Percentiles rank a stretch among this genome's conserved stretches.
Evolutionary conservation across 1,140 invertebrate genomes (phyloP).

Genomic region (Drosophila prosaltans): DNA sequence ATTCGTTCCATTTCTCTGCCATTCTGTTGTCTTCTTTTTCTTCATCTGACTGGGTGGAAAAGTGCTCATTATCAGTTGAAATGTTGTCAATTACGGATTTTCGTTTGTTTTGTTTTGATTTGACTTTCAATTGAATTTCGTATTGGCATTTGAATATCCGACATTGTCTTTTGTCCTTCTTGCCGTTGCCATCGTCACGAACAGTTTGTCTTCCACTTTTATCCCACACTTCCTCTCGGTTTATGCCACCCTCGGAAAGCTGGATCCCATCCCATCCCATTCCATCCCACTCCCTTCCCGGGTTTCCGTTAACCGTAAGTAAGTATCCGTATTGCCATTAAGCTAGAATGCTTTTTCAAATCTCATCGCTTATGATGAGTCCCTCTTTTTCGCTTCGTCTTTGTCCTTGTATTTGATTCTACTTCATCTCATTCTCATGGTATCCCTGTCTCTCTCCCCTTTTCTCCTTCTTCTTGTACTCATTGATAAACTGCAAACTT

Average conservation of each 20-base stretch:
- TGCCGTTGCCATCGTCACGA: constrained; percentile 51
- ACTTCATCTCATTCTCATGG: too few relatives aligned
- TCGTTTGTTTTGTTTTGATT: constrained; percentile 77
- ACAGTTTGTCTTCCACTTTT: constrained; percentile 15
- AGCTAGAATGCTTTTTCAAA: constrained; percentile 38
- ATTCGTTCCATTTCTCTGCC: background rate
- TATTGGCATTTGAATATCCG: constrained; percentile 70
- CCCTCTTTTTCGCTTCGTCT: background rate
- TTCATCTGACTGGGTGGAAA: constrained; percentile 30
- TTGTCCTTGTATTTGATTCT: constrained; percentile 1
- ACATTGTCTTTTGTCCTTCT: constrained; percentile 43
- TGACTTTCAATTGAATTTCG: constrained; percentile 78
- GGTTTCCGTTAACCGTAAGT: background rate
- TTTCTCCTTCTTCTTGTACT: constrained; percentile 9
- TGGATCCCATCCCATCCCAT: background rate
- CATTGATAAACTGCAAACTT: constrained; percentile 73
- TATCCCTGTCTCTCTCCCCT: background rate
- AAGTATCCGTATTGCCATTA: constrained; percentile 30
- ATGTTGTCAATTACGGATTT: constrained; percentile 78
- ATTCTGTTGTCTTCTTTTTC: background rate
- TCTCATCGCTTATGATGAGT: constrained; percentile 68
- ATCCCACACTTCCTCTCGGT: too few relatives aligned
- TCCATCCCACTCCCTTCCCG: background rate
- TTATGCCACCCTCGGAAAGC: constrained; percentile 14
- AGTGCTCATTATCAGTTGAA: constrained; percentile 75